Conservation (phyloP, 2,113 vertebrate genomes). For the Meles meles region DNA sequence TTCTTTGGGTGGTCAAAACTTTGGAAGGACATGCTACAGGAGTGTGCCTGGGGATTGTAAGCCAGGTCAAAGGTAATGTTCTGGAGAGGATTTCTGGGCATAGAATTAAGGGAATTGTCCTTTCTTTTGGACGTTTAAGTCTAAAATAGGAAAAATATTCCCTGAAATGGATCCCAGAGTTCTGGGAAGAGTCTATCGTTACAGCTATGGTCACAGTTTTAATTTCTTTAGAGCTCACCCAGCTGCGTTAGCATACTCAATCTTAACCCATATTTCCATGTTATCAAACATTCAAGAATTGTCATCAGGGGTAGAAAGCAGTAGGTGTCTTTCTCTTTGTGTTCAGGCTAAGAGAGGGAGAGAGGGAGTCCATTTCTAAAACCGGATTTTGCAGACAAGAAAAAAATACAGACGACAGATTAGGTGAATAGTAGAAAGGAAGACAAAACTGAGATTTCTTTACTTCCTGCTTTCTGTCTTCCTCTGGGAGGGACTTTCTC, state of each 20-base stretch:
- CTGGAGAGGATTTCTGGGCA: slow-evolving; percentile 41
- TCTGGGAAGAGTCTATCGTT: background rate
- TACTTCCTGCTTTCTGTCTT: background rate
- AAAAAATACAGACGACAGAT: background rate
- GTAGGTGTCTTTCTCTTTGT: background rate
- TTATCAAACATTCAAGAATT: background rate
- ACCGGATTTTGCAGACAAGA: background rate
- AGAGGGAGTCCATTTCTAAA: background rate
- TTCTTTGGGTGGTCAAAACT: slow-evolving; percentile 66
- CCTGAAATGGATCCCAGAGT: background rate
- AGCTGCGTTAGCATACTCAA: background rate
- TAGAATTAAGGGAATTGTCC: slow-evolving; percentile 32
- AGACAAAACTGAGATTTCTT: background rate
- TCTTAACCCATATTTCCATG: background rate
- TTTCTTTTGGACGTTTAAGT: slow-evolving; percentile 52
- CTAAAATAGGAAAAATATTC: background rate
- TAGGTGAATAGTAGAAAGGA: background rate
- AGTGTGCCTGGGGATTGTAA: slow-evolving; percentile 26
- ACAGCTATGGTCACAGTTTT: background rate
- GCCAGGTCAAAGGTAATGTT: slow-evolving; percentile 56
- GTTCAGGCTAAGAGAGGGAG: background rate
- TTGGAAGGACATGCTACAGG: slow-evolving; percentile 58
- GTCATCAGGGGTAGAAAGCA: background rate
- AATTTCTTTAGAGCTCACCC: background rate
- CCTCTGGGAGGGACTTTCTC: background rate